Evolutionary conservation across 2,113 vertebrate genomes (phyloP).

Genomic region (Sigmodon hispidus): DNA sequence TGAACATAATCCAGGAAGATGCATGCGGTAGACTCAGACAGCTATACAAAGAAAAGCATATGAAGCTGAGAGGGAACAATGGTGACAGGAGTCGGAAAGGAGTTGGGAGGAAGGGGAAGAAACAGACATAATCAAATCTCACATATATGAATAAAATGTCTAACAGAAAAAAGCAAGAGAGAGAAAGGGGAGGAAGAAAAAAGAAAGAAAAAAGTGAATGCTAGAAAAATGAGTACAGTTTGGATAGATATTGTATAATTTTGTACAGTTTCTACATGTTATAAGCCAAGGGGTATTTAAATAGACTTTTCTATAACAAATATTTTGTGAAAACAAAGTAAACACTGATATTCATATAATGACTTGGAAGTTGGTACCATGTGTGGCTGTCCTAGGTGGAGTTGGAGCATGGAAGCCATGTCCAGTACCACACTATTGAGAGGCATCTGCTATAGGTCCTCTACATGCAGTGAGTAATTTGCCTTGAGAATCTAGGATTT

Average conservation of each 20-base stretch:
- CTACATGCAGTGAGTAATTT: not conserved
- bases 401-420: not conserved
- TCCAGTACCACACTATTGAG: not conserved
- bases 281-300: not conserved
- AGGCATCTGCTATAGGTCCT: not conserved
- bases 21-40: not conserved
- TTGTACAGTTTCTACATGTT: not conserved
- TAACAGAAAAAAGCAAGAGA: not conserved
- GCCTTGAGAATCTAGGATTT: not conserved
- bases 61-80: not conserved
- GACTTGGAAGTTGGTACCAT: not conserved
- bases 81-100: not conserved
- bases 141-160: not conserved
- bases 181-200: not conserved
- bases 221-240: not conserved
- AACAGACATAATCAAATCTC: not conserved
- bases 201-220: not conserved
- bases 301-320: not conserved
- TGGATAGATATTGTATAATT: not conserved
- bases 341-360: not conserved
- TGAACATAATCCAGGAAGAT: not conserved
- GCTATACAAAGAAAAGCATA: not conserved
- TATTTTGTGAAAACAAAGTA: not conserved
- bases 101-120: too few relatives aligned
- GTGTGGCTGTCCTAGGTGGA: not conserved